phyloP scores from a whole-genome alignment of 2,888 invertebrate genomes.

The Ectobius pallidus region DNA sequence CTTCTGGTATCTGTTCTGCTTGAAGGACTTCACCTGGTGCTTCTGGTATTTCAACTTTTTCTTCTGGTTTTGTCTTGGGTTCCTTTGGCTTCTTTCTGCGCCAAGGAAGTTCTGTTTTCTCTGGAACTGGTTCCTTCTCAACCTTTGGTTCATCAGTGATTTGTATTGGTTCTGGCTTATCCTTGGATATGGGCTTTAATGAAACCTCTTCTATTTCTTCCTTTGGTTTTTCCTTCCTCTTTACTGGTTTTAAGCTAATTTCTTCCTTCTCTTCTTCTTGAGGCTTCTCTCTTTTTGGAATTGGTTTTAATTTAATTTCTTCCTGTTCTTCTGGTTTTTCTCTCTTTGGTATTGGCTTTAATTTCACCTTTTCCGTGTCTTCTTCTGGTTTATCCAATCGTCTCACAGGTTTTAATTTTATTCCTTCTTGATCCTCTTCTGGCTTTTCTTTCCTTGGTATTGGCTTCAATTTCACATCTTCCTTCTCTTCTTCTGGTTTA shows the following conservation, averaged over 20 bases:
- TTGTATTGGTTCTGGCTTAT: conserved; percentile 13
- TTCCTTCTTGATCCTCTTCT: conserved; percentile 46
- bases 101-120: conserved; percentile 50
- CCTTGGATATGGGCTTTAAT: conserved; percentile 44
- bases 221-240: conserved; percentile 40
- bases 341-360: conserved; percentile 31
- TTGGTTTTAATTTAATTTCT: conserved; percentile 46
- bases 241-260: conserved; percentile 45
- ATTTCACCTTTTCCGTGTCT: background rate
- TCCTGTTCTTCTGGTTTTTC: conserved; percentile 30
- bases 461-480: conserved; percentile 34
- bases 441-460: conserved; percentile 41
- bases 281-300: background rate
- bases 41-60: background rate
- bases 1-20: conserved; percentile 3
- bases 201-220: conserved; percentile 40
- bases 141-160: background rate
- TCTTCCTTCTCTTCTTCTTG: conserved; percentile 40
- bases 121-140: conserved; percentile 31
- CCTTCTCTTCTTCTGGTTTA: conserved; percentile 36
- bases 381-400: background rate
- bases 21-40: background rate
- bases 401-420: conserved; percentile 39
- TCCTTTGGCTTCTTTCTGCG: conserved; percentile 32
- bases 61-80: background rate